Evolutionary conservation across 2,797 vertebrate genomes (phyloP), one percentile per base, ranked within the genome.

Genomic region (Uromys caudimaculatus): DNA sequence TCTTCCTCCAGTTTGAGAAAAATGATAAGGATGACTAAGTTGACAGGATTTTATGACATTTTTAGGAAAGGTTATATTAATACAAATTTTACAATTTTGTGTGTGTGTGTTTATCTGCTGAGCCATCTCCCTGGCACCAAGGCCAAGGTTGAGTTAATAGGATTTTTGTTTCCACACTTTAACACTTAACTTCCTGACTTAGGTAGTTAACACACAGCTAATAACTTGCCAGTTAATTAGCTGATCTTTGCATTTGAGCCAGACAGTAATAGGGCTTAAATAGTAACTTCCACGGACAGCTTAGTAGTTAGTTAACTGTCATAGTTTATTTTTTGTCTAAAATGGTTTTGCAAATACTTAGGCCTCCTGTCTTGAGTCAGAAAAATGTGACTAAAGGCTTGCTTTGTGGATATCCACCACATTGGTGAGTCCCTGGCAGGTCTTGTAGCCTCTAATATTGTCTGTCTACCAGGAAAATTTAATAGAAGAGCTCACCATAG

Each of bases 281-380:
- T 77, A 77, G 23, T 13, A 92, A 62, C 58, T 89, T 93, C 84
- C 87, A 3, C 78, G n/a, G 29, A 64, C 23, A 79, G 24, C 82
- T 93, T 91, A 93, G 24, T 84, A 84, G 83, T 84, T 83, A 75
- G 76, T 83, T 94, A 93, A 62, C 50, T 56, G 35, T 35, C 32
- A 69, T 79, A 27, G 89, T 94, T 95, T n/a, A 44, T 44, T 16
- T 73, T 95, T 91, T 38, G 71, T 12, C 5, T 91, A 94, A 96
- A 47, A 60, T 91, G 77, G 47, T 95, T 95, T 89, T 35, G 50
- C 64, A 92, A 95, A 77, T 82, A 13, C 86, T 32, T 95, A 86
- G 38, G 38, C 9, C 10, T 81, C 84, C 5, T 84, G 17, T 88
- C 52, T 81, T 71, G 91, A 93, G 52, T 95, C 50, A 94, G 83